A percentile compares a stretch with the other conserved stretches of the same genome.
Evolutionary conservation across 30 jellyfish, hydroid and myxozoan genomes (phyloP).

Genomic region (Morbakka virulenta): DNA sequence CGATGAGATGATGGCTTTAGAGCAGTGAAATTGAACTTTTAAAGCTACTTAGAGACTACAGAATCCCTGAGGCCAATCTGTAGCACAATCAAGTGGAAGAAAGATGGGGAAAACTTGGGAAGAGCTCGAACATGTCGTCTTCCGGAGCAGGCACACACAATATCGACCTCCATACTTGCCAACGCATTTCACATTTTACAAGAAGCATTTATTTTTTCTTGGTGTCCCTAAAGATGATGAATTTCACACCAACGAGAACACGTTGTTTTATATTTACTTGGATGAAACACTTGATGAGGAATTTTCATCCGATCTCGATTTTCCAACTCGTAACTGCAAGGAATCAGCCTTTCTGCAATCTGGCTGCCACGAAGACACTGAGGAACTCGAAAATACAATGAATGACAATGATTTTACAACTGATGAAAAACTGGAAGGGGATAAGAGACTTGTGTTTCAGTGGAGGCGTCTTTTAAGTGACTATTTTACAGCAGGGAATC

Average conservation of each 20-base stretch:
- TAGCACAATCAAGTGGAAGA: no score
- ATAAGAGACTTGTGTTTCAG: no score
- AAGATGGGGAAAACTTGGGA: no score
- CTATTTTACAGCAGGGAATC: slow-evolving; percentile 43
- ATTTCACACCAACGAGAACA: slow-evolving; percentile 47
- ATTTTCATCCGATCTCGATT: neutral
- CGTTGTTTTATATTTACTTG: slow-evolving; percentile 51
- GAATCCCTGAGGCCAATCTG: no score
- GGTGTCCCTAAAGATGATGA: slow-evolving; percentile 63
- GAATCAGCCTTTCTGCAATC: neutral
- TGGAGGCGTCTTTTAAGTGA: slow-evolving; percentile 44
- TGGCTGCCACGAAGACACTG: neutral
- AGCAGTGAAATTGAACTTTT: no score
- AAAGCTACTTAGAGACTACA: no score
- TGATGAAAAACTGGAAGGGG: neutral
- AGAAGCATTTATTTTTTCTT: slow-evolving; percentile 47
- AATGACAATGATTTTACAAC: neutral
- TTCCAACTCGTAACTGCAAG: slow-evolving; percentile 5
- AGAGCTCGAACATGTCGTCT: slow-evolving; percentile 26
- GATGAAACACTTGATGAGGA: slow-evolving; percentile 38
- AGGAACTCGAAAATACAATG: neutral
- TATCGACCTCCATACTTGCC: no score
- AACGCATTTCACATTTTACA: slow-evolving; percentile 67
- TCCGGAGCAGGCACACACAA: slow-evolving; percentile 37
- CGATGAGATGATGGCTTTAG: no score